Evolutionary conservation across 1,140 invertebrate genomes (phyloP).

Genomic region (Drosophila kikkawai): DNA sequence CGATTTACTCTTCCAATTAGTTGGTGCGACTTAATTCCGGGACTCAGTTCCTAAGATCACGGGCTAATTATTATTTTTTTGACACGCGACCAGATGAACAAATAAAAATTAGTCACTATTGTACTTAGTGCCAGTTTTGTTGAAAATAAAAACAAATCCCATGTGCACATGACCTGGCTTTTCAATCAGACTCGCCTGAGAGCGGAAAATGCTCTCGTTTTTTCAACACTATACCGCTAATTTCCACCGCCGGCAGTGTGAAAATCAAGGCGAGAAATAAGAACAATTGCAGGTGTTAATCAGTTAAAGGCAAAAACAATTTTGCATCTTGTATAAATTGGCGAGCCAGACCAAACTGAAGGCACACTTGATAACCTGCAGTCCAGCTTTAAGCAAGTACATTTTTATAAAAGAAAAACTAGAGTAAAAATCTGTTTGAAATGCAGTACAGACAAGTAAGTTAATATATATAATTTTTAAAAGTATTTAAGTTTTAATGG

Average conservation of each 20-base stretch:
- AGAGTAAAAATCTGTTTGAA: neutral
- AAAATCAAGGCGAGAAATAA: conserved; percentile 70
- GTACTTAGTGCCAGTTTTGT: conserved; percentile 1
- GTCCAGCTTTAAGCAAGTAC: conserved; percentile 23
- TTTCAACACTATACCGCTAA: conserved; percentile 58
- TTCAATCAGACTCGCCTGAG: conserved; percentile 24
- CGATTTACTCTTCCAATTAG: conserved; percentile 25
- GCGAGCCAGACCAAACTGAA: neutral
- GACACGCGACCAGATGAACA: conserved; percentile 64
- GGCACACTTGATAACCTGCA: conserved; percentile 45
- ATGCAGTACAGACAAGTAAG: conserved; percentile 52
- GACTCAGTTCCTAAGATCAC: conserved; percentile 54
- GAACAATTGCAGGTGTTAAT: conserved; percentile 69
- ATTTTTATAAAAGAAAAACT: neutral
- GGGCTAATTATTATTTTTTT: conserved; percentile 50
- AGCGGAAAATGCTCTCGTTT: conserved; percentile 55
- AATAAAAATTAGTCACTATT: conserved; percentile 59
- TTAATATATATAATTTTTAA: neutral
- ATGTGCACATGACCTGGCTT: conserved; percentile 63
- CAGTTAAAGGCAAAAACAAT: conserved; percentile 35
- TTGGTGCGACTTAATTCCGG: conserved; percentile 7
- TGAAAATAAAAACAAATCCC: conserved; percentile 18
- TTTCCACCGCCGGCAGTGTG: conserved; percentile 48
- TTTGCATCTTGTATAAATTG: conserved; percentile 67
- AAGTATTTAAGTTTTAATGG: neutral